phyloP scores from a whole-genome alignment of 2,113 vertebrate species.

The Ascaphus truei region DNA sequence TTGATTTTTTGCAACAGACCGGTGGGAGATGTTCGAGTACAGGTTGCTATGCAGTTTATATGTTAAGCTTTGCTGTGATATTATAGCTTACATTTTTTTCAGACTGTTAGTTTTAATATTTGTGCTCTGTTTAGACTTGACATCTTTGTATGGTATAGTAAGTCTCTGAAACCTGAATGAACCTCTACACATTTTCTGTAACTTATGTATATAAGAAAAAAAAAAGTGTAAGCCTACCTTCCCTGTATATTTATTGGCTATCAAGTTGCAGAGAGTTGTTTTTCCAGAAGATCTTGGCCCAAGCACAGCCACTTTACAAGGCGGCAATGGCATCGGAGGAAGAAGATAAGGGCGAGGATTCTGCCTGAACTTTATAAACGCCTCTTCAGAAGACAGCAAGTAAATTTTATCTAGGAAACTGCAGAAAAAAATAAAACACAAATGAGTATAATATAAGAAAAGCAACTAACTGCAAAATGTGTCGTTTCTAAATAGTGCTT shows the following conservation, averaged over 20 bases:
- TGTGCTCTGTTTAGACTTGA: too few relatives aligned
- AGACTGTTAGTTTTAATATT: too few relatives aligned
- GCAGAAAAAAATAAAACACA: slow-evolving; percentile 32
- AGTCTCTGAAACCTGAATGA: too few relatives aligned
- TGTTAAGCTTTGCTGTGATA: too few relatives aligned
- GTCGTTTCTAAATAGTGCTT: background rate
- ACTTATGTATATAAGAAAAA: background rate
- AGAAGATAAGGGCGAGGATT: slow-evolving; percentile 84
- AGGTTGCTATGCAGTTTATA: too few relatives aligned
- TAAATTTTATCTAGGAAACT: slow-evolving; percentile 94
- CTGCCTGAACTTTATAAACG: slow-evolving; percentile 66
- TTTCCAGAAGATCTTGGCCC: slow-evolving; percentile 77
- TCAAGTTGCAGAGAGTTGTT: slow-evolving; percentile 68
- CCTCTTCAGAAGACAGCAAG: slow-evolving; percentile 73
- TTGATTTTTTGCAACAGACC: too few relatives aligned
- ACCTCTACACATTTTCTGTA: too few relatives aligned
- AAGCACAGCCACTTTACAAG: slow-evolving; percentile 78
- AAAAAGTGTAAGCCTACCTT: slow-evolving; percentile 47
- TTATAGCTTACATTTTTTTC: too few relatives aligned
- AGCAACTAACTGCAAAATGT: background rate
- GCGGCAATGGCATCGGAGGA: slow-evolving; percentile 80
- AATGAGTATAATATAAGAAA: background rate
- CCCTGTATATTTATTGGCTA: slow-evolving; percentile 73
- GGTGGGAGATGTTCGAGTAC: too few relatives aligned
- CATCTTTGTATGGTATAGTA: too few relatives aligned